Conservation (phyloP, 2,888 invertebrate species). For the Zootermopsis nevadensis region DNA sequence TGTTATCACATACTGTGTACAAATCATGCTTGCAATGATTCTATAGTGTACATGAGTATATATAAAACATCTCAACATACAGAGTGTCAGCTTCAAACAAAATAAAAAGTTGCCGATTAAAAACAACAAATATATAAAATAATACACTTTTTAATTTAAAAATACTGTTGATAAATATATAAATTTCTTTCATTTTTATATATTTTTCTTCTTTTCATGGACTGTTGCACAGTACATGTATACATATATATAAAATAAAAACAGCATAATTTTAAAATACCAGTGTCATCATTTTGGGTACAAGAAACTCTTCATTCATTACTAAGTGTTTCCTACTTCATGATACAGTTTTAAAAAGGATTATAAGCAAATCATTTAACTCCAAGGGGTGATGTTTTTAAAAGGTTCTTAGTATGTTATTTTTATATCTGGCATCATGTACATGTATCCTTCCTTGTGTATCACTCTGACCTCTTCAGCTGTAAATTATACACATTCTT, state of each 20-base stretch:
- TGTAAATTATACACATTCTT: neutral
- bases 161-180: conserved; percentile 4
- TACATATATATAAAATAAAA: neutral
- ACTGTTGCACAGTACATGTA: neutral
- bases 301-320: neutral
- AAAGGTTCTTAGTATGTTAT: neutral
- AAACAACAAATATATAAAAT: neutral
- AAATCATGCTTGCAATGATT: neutral
- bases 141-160: neutral
- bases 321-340: neutral
- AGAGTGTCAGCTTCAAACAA: neutral
- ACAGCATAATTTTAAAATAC: neutral
- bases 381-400: neutral
- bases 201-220: neutral
- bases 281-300: neutral
- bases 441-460: neutral
- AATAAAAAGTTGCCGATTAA: neutral
- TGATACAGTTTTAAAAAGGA: neutral
- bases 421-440: neutral
- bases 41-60: neutral
- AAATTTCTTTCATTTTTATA: neutral
- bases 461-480: neutral
- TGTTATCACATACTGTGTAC: conserved; percentile 13
- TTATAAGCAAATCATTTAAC: neutral
- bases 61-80: neutral